phyloP scores from a whole-genome alignment of 2,797 vertebrate genomes.

The Pogonophryne albipinna region DNA sequence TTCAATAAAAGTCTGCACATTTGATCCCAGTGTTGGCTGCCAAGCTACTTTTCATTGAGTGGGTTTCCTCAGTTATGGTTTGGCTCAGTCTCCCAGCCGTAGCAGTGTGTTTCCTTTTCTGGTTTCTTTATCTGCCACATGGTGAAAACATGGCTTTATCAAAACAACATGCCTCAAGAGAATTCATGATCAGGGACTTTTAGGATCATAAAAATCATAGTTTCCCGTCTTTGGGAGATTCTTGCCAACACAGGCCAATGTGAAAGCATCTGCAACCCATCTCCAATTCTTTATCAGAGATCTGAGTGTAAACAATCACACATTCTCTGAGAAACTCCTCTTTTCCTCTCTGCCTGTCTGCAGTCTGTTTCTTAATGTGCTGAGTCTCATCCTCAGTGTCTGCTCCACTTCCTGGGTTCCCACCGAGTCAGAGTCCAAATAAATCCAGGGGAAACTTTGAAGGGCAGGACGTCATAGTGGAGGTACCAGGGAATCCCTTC shows the following conservation, averaged over 20 bases:
- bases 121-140: constrained; percentile 66
- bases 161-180: constrained; percentile 56
- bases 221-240: constrained; percentile 28
- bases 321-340: constrained; percentile 36
- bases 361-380: constrained; percentile 55
- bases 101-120: constrained; percentile 48
- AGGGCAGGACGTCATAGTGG: constrained; percentile 20
- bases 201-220: constrained; percentile 55
- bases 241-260: constrained; percentile 47
- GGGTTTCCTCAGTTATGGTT: constrained; percentile 68
- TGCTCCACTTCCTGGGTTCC: constrained; percentile 70
- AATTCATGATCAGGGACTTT: constrained; percentile 44
- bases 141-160: constrained; percentile 63
- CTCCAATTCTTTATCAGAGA: constrained; percentile 37
- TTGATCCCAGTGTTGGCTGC: constrained; percentile 54
- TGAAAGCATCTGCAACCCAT: constrained; percentile 49
- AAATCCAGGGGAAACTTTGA: constrained; percentile 47
- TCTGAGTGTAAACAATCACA: constrained; percentile 30
- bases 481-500: constrained; percentile 63
- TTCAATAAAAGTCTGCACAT: constrained; percentile 43
- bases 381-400: constrained; percentile 67
- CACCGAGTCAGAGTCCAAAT: constrained; percentile 48
- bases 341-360: constrained; percentile 44
- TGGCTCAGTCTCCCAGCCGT: constrained; percentile 64
- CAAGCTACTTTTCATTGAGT: constrained; percentile 65